Evolutionary conservation across 2,113 vertebrate species (phyloP), one percentile per base, ranked within the genome.

Genomic region (Tichodroma muraria): DNA sequence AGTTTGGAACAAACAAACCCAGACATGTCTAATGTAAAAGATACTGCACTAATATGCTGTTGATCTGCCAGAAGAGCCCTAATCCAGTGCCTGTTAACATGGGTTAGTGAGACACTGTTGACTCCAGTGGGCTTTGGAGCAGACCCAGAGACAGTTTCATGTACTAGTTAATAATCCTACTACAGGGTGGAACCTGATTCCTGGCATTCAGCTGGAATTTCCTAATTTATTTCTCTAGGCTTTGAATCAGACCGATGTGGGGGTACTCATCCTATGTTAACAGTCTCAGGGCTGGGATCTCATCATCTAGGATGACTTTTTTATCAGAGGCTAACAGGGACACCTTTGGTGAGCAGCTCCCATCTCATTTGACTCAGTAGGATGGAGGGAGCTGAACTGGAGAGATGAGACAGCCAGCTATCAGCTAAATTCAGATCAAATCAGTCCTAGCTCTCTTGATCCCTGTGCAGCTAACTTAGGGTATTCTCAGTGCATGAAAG

Each of bases 121-220:
- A 87, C 35, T 87, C 79, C 85, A 93, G 59, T 92, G 89, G 88
- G 81, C 88, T 96, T 90, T 96, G 94, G 91, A 94, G 93, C 69
- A 93, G 64, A 80, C 73, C 57, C 90, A 96, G 80, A 56, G 76
- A 82, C 85, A 81, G 81, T 77, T 96, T 94, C 64, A 35, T 72
- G 70, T 70, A 40, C 33, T 89, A 22, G 56, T 59, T 84, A 87
- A 83, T 93, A 88, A 87, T 87, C 78, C 75, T 79, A 0, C 59
- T 72, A 8, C 57, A 88, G 77, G 64, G 45, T 66, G 85, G 83
- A 81, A 81, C 77, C 65, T 9, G n/a, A 80, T 61, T 91, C 70
- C 71, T 78, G 71, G 82, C 80, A 31, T 76, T 86, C 6, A 0
- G n/a, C 37, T 77, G 89, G 76, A 89, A 90, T 90, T 88, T 94